phyloP scores from a whole-genome alignment of 1,140 invertebrate genomes.

The Drosophila orena region DNA sequence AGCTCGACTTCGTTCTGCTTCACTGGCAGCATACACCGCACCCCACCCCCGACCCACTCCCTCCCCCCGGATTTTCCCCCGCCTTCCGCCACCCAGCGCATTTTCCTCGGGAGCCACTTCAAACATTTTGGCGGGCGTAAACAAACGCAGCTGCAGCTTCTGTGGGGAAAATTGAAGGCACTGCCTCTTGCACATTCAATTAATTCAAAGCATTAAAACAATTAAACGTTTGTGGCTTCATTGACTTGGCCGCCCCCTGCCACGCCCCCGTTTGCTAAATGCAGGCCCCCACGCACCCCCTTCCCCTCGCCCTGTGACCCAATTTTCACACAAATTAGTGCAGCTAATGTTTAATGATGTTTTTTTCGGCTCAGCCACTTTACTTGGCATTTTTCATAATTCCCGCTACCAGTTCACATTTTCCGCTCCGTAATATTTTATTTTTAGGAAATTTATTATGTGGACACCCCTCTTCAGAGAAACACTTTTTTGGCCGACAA shows the following conservation, averaged over 20 bases:
- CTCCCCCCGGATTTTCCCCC: conserved; percentile 1
- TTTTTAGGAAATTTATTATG: conserved; percentile 73
- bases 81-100: background rate
- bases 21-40: conserved; percentile 36
- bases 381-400: conserved; percentile 78
- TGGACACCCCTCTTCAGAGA: conserved; percentile 1
- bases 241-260: conserved; percentile 65
- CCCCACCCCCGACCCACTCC: conserved; percentile 24
- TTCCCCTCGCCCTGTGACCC: conserved; percentile 45
- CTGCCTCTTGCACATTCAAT: conserved; percentile 68
- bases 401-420: conserved; percentile 41
- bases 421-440: conserved; percentile 28
- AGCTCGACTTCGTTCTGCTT: conserved; percentile 56
- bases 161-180: conserved; percentile 17
- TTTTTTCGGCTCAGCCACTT: conserved; percentile 61
- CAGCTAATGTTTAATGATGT: conserved; percentile 82
- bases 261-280: conserved; percentile 36
- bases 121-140: conserved; percentile 76
- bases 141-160: conserved; percentile 57
- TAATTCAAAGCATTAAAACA: conserved; percentile 83
- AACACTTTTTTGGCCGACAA: conserved; percentile 49
- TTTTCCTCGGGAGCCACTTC: conserved; percentile 43
- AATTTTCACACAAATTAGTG: conserved; percentile 80
- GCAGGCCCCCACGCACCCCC: conserved; percentile 17
- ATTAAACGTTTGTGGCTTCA: conserved; percentile 73